A percentile compares a stretch with the other conserved stretches of the same genome.
Conservation (phyloP, 92 coral and sea anemone genomes). For the Nematostella vectensis region DNA sequence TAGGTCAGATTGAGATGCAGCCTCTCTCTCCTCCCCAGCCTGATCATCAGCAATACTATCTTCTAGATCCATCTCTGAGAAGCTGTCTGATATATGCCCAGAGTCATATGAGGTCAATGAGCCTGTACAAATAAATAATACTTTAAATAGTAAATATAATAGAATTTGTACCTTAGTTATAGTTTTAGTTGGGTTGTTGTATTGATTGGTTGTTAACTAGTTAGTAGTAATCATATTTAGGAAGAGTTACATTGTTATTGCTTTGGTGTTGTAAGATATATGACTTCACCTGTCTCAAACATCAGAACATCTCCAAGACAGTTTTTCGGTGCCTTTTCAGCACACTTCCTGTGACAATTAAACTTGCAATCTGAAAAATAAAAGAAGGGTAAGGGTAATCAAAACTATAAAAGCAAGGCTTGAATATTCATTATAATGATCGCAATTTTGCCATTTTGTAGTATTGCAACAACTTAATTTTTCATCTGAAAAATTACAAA, state of each 20-base stretch:
- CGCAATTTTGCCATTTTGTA: too few relatives aligned
- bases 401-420: too few relatives aligned
- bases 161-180: too few relatives aligned
- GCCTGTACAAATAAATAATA: too few relatives aligned
- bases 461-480: too few relatives aligned
- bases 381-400: not conserved
- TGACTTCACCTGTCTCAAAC: conserved; percentile 51
- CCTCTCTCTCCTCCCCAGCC: conserved; percentile 49
- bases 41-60: conserved; percentile 50
- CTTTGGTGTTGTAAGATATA: not conserved
- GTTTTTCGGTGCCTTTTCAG: conserved; percentile 84
- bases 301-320: conserved; percentile 77
- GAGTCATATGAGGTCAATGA: conserved; percentile 61
- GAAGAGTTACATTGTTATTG: too few relatives aligned
- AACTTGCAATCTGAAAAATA: conserved; percentile 83
- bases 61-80: conserved; percentile 74
- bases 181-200: too few relatives aligned
- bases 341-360: conserved; percentile 86
- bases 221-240: too few relatives aligned
- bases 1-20: too few relatives aligned
- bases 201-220: too few relatives aligned
- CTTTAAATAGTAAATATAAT: not conserved
- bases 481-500: too few relatives aligned
- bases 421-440: too few relatives aligned
- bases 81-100: conserved; percentile 57